phyloP scores from a whole-genome alignment of 2,113 vertebrate genomes.

The Phrynocephalus versicolor region DNA sequence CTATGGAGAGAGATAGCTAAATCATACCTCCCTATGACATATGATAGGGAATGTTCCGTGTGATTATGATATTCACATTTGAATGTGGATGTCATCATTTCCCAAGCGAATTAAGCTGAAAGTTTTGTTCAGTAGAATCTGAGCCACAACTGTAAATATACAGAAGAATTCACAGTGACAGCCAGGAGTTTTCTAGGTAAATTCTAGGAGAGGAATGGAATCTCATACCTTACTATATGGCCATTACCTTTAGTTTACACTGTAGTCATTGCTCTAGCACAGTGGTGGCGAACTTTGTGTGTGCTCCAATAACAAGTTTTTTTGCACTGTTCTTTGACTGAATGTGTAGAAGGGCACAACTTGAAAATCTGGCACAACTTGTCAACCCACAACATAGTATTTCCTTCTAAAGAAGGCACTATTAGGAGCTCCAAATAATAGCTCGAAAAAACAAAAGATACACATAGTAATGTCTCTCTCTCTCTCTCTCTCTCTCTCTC shows the following conservation, averaged over 20 bases:
- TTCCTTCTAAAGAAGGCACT: slow-evolving; percentile 68
- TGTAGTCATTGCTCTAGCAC: too few relatives aligned
- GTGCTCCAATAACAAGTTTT: background rate
- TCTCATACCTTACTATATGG: background rate
- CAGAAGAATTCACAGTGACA: background rate
- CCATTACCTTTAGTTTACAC: too few relatives aligned
- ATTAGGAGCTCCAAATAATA: slow-evolving; percentile 63
- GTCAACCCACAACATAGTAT: slow-evolving; percentile 50
- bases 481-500: too few relatives aligned
- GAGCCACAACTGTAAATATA: background rate
- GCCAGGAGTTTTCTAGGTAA: background rate
- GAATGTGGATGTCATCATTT: background rate
- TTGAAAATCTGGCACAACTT: slow-evolving; percentile 54
- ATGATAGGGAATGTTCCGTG: background rate
- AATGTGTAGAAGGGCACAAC: slow-evolving; percentile 34
- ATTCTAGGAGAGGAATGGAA: background rate
- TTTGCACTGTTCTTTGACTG: slow-evolving; percentile 47
- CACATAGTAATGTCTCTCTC: slow-evolving; percentile 50
- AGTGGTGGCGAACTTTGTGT: too few relatives aligned
- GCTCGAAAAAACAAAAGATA: slow-evolving; percentile 49
- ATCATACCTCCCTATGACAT: background rate
- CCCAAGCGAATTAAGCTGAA: background rate
- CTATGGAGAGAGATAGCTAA: background rate
- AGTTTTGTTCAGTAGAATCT: background rate
- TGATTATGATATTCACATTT: background rate